A percentile compares a stretch with the other conserved stretches of the same genome.
phyloP scores from a whole-genome alignment of 2,888 invertebrate genomes.

The Empis stercorea region DNA sequence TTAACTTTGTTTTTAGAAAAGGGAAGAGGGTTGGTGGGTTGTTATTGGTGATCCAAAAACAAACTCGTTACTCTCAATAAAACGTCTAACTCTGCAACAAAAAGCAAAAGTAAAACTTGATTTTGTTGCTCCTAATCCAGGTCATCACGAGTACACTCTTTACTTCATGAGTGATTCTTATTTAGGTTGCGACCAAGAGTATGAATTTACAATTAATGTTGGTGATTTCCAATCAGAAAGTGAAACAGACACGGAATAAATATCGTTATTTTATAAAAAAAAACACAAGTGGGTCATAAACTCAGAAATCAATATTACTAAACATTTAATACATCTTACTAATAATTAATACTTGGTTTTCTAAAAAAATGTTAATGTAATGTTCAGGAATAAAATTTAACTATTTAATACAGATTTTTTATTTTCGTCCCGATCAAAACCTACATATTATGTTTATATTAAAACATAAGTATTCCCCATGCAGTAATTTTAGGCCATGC shows the following conservation, averaged over 20 bases:
- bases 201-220: slow-evolving; percentile 79
- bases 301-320: too few species aligned
- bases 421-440: too few species aligned
- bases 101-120: slow-evolving; percentile 62
- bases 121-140: slow-evolving; percentile 84
- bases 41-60: slow-evolving; percentile 93
- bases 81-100: slow-evolving; percentile 86
- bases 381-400: too few species aligned
- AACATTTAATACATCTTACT: too few species aligned
- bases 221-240: slow-evolving; percentile 58
- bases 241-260: slow-evolving; percentile 43
- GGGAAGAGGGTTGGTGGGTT: slow-evolving; percentile 95
- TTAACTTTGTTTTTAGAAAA: slow-evolving; percentile 44
- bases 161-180: slow-evolving; percentile 99
- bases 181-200: slow-evolving; percentile 98
- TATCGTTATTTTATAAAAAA: too few species aligned
- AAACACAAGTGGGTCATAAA: too few species aligned
- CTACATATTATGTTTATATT: too few species aligned
- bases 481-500: too few species aligned
- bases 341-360: too few species aligned
- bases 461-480: too few species aligned
- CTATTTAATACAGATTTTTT: too few species aligned
- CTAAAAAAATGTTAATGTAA: too few species aligned
- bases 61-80: slow-evolving; percentile 93
- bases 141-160: slow-evolving; percentile 81